Evolutionary conservation across 1,140 invertebrate genomes (phyloP), one percentile per base, ranked within the genome.

Genomic region (Periplaneta americana): DNA sequence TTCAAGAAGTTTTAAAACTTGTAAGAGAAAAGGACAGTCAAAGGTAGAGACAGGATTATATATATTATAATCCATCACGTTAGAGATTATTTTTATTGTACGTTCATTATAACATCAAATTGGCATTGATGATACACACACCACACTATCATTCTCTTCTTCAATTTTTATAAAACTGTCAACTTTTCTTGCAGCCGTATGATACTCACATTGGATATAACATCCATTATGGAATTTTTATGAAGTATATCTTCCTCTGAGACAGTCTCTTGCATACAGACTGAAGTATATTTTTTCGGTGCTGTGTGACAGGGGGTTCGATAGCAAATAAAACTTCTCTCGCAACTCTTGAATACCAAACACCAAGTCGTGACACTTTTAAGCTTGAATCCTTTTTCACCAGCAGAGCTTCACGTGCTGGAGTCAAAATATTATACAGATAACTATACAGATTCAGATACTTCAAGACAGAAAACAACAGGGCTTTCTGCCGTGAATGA

Each of bases 171-270:
- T 66, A 66, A 9, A 66, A 66, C 0, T 66, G 48, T n/a, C n/a
- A n/a, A n/a, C n/a, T n/a, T n/a, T n/a, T n/a, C n/a, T n/a, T n/a
- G n/a, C n/a, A n/a, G n/a, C n/a, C n/a, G n/a, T n/a, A n/a, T 28
- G 28, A 35, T 75, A 80, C 80, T 80, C 48, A 80, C 80, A 57
- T n/a, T 80, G 34, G 66, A 75, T 22, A 80, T 35, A 37, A 75
- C 15, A 31, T 80, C 80, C 80, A 80, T 80, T 11, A 34, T 75
- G 22, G n/a, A 34, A 36, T 28, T 17, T 0, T 17, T 32, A 34
- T 78, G 33, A 34, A 28, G 28, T 78, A 10, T 78, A n/a, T 36
- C 48, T 66, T 66, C n/a, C n/a, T n/a, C 48, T 66, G 48, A 66
- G 22, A 66, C 0, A 48, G n/a, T 66, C 8, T 28, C 22, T 28